Percentiles rank a stretch among this genome's conserved stretches.
Evolutionary conservation across 2,888 invertebrate species (phyloP).

Genomic region (Noctua janthe): DNA sequence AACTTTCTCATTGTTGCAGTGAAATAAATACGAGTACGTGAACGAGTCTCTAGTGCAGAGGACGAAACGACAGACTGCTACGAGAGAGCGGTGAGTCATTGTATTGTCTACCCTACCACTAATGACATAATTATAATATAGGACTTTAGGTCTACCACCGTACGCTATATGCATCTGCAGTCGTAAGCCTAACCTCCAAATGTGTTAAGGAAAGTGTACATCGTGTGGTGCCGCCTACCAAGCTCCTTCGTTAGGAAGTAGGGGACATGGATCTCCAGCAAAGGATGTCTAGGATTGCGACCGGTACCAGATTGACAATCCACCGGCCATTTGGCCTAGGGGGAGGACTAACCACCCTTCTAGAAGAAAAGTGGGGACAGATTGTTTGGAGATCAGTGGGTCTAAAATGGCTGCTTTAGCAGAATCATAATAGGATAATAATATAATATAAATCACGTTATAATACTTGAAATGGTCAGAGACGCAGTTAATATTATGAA

Average conservation of each 20-base stretch:
- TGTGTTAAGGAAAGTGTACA: too few relatives aligned
- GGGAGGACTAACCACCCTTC: background rate
- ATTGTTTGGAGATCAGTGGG: background rate
- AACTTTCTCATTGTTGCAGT: constrained; percentile 82
- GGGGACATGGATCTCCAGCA: background rate
- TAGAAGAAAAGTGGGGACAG: background rate
- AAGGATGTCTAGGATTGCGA: background rate
- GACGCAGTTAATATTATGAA: too few relatives aligned
- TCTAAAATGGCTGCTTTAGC: too few relatives aligned
- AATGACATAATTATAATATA: background rate
- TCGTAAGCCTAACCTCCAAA: background rate
- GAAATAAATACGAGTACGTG: constrained; percentile 89
- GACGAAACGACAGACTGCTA: constrained; percentile 84
- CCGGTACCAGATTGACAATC: background rate
- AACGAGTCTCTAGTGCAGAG: constrained; percentile 89
- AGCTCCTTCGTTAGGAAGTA: background rate
- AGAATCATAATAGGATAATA: too few relatives aligned
- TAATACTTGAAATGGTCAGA: too few relatives aligned
- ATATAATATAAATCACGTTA: too few relatives aligned
- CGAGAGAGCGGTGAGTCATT: constrained; percentile 88
- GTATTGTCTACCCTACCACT: constrained; percentile 2
- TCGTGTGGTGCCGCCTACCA: too few relatives aligned
- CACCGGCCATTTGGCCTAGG: background rate
- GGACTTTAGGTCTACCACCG: background rate
- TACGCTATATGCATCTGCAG: background rate